Evolutionary conservation across 2,888 invertebrate species (phyloP), one percentile per base, ranked within the genome.

Genomic region (Vannuccia rotundouncinata): DNA sequence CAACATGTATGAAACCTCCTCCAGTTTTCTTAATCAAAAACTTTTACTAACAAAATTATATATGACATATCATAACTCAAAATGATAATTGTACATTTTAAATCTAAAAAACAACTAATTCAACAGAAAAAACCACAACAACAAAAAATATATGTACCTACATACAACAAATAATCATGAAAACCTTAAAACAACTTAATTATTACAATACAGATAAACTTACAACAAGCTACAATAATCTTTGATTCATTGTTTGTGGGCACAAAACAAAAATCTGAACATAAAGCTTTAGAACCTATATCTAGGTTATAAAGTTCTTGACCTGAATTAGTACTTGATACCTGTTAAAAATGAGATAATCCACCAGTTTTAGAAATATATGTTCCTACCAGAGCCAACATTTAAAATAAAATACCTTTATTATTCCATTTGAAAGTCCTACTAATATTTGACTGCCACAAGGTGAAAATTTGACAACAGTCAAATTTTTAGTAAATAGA

Each of bases 181-280:
- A n/a, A n/a, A n/a, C n/a, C n/a, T n/a, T n/a, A n/a, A n/a, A n/a
- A n/a, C n/a, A n/a, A n/a, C n/a, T n/a, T n/a, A n/a, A n/a, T n/a
- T n/a, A n/a, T n/a, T n/a, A n/a, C n/a, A n/a, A n/a, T n/a, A n/a
- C n/a, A n/a, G n/a, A 66, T 17, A 66, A 2, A 66, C 66, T 66
- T 66, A 66, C 66, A 66, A 66, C 66, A 66, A n/a, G 66, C 66
- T 66, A 66, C 66, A 66, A 22, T 66, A 66, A 2, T 27, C 22
- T 5, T 2, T 66, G 25, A 22, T 13, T 22, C n/a, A n/a, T 66
- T 66, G 10, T 13, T 17, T 66, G 5, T 13, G 66, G 66, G 66
- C 25, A 66, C 66, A 66, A 13, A 66, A 22, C 66, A 66, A 22
- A 66, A 22, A 66, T 66, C 66, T 66, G 66, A 22, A 22, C 66